Conservation (phyloP, 2,888 invertebrate species). For the Caradrina clavipalpis region DNA sequence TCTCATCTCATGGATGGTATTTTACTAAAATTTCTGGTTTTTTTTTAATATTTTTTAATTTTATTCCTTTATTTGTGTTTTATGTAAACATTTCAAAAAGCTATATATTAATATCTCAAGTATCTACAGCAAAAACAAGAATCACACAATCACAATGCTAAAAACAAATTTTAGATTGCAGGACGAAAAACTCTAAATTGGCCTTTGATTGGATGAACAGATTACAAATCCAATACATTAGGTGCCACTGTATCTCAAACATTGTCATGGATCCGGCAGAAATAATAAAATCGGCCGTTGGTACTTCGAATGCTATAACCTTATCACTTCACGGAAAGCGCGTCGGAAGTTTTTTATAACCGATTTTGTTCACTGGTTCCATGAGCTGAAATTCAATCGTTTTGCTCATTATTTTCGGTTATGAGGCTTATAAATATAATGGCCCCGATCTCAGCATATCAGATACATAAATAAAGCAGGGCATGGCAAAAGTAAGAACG, state of each 20-base stretch:
- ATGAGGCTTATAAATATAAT: neutral
- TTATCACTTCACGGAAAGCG: slow-evolving; percentile 19
- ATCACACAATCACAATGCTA: neutral
- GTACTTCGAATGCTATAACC: slow-evolving; percentile 42
- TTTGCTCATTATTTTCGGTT: neutral
- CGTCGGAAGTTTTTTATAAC: neutral
- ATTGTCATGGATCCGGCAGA: slow-evolving; percentile 39
- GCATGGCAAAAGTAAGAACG: neutral
- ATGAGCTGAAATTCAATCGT: neutral
- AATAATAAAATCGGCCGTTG: slow-evolving; percentile 45
- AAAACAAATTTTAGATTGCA: neutral
- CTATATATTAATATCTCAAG: too few relatives aligned
- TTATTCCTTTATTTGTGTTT: neutral
- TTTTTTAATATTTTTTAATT: neutral
- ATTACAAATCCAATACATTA: slow-evolving; percentile 16
- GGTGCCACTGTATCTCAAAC: slow-evolving; percentile 31
- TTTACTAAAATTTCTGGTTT: neutral
- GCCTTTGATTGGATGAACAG: slow-evolving; percentile 1
- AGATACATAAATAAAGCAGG: neutral
- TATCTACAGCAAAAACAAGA: neutral
- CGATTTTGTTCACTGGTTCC: neutral
- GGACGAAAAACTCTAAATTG: neutral
- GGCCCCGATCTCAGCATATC: neutral
- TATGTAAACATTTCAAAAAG: neutral
- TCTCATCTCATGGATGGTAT: neutral